Evolutionary conservation across 2,113 vertebrate genomes (phyloP).

Genomic region (Ptilonorhynchus violaceus): DNA sequence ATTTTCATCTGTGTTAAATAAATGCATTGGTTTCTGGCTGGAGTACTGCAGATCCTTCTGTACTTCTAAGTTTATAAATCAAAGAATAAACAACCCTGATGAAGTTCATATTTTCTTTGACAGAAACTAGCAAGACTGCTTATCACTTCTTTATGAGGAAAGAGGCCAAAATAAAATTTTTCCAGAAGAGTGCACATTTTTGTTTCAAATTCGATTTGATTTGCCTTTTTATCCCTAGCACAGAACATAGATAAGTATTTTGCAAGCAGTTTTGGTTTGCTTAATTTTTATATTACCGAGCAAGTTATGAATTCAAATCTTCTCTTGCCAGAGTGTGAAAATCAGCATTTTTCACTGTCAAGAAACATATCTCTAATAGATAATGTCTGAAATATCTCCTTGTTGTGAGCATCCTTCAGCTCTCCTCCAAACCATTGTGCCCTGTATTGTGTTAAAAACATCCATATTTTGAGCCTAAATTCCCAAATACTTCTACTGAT

Average conservation of each 20-base stretch:
- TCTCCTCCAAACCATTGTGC: neutral
- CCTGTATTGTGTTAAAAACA: neutral
- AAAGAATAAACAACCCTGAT: neutral
- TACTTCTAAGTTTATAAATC: neutral
- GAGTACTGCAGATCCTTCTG: neutral
- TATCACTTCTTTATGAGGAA: neutral
- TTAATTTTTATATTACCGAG: neutral
- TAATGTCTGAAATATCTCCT: neutral
- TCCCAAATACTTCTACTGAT: neutral
- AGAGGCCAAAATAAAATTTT: neutral
- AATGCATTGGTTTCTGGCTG: neutral
- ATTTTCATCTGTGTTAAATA: neutral
- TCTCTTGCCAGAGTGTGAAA: neutral
- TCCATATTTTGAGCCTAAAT: neutral
- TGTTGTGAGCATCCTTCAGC: neutral
- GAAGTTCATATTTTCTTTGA: neutral
- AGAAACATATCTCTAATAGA: neutral
- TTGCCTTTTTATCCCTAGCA: neutral
- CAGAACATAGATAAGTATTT: neutral
- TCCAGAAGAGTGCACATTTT: neutral
- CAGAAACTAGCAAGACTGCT: neutral
- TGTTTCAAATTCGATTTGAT: neutral
- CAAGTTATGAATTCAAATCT: neutral
- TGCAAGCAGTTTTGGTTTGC: neutral
- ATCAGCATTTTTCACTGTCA: neutral